Percentiles rank a stretch among this genome's conserved stretches.
These are phyloP conservation scores for Lycophotia porphyrea DNA, from an alignment of 2,888 invertebrate species.

Conservation along the genomic window DNA sequence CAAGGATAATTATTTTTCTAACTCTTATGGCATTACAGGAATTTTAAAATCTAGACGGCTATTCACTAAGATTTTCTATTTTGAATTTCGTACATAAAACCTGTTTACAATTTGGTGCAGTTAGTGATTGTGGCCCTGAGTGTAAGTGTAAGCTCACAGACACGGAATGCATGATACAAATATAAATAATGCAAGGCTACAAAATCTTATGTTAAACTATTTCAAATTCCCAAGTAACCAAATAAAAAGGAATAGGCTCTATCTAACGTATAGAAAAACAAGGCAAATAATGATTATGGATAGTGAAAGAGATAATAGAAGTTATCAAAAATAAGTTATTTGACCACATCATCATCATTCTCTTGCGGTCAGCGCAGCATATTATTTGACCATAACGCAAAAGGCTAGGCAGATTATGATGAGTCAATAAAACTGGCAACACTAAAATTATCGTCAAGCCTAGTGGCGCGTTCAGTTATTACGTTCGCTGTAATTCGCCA, in stretches of 20 bases:
- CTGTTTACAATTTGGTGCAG: slow-evolving; percentile 2
- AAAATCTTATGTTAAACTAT: neutral
- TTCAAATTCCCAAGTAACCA: neutral
- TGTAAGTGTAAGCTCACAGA: no score
- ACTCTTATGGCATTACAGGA: slow-evolving; percentile 17
- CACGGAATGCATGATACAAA: neutral
- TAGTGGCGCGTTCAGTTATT: neutral
- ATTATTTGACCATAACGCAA: no score
- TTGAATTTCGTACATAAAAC: slow-evolving; percentile 3
- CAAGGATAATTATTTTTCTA: slow-evolving; percentile 24
- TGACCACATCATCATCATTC: no score
- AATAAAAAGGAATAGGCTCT: neutral
- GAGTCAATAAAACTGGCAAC: slow-evolving; percentile 5
- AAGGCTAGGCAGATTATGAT: no score
- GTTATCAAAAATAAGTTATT: neutral
- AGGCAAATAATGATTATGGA: neutral
- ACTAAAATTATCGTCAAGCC: neutral
- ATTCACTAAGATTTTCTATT: neutral
- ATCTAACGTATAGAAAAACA: neutral
- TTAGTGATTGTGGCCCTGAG: neutral
- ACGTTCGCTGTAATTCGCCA: neutral
- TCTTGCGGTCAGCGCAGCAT: no score
- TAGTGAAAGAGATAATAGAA: neutral
- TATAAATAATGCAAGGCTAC: neutral
- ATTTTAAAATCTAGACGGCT: slow-evolving; percentile 59